Evolutionary conservation across 2,113 vertebrate species (phyloP), one percentile per base, ranked within the genome.

Genomic region (Poeciliopsis occidentalis): DNA sequence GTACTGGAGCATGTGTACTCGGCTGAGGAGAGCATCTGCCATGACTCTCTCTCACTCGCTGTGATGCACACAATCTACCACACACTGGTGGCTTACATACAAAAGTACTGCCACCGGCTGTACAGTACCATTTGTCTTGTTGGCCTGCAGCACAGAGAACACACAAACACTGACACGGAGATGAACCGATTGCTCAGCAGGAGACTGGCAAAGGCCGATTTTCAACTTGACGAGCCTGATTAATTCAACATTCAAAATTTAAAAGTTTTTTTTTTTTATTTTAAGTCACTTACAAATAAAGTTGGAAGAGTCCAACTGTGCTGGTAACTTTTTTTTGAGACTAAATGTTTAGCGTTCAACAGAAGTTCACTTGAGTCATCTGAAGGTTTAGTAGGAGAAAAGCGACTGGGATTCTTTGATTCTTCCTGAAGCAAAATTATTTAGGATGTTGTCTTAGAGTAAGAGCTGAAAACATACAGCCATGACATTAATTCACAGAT

Each of bases 1-100:
- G 78, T 85, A 86, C 12, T 88, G 82, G 69, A 89, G 83, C 88
- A 81, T 90, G 82, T 81, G 82, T 67, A 63, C 61, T 69, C 73
- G 68, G 80, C 67, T 75, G 70, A 70, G 82, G 70, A 71, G 82
- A 81, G 87, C 90, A 87, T 87, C 88, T 91, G 88, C 77, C 79
- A 69, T 71, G 67, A 24, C 47, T 19, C 12, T 75, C 69, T 24
- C 67, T 31, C 64, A 57, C 51, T 57, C 26, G 64, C 39, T 78
- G 13, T 34, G 31, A 67, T 34, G 64, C 74, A 71, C 54, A 72
- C 70, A 78, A 61, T 67, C 26, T 62, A 44, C 78, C 64, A 57
- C 60, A 70, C 47, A 73, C 24, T 41, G 47, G 72, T 67, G 4
- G 65, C 60, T 78, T 63, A 70, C 29, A 71, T 62, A 34, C 29